Conservation (phyloP, 1,140 invertebrate species). For the Formica selysi region DNA sequence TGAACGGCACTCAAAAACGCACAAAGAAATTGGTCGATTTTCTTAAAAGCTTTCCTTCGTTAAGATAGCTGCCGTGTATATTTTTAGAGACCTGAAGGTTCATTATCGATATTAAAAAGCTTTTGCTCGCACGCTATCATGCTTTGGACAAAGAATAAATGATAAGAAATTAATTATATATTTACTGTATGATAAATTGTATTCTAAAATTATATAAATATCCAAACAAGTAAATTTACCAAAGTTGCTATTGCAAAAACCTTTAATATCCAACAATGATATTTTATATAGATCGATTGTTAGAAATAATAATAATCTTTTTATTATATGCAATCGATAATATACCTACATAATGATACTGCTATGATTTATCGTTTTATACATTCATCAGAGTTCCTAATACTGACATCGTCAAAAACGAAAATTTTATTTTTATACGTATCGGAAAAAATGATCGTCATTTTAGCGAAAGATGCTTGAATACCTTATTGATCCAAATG, state of each 20-base stretch:
- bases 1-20: conserved; percentile 27
- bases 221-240: not conserved
- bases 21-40: conserved; percentile 33
- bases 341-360: conserved; percentile 43
- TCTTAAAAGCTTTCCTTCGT: conserved; percentile 14
- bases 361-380: conserved; percentile 39
- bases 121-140: not conserved
- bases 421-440: conserved; percentile 25
- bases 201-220: not conserved
- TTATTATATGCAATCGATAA: conserved; percentile 15
- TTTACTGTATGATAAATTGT: not conserved
- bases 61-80: conserved; percentile 27
- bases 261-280: conserved; percentile 1
- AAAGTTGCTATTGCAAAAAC: not conserved
- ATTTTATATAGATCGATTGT: conserved; percentile 11
- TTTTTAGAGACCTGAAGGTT: conserved; percentile 10
- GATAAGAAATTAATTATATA: not conserved
- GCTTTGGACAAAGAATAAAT: not conserved
- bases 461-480: conserved; percentile 3
- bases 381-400: conserved; percentile 50
- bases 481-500: not conserved
- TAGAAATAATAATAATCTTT: conserved; percentile 22
- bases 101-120: conserved; percentile 23
- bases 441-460: not conserved
- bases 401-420: conserved; percentile 50